Conservation (phyloP, 1,140 invertebrate species). For the Drosophila asahinai region DNA sequence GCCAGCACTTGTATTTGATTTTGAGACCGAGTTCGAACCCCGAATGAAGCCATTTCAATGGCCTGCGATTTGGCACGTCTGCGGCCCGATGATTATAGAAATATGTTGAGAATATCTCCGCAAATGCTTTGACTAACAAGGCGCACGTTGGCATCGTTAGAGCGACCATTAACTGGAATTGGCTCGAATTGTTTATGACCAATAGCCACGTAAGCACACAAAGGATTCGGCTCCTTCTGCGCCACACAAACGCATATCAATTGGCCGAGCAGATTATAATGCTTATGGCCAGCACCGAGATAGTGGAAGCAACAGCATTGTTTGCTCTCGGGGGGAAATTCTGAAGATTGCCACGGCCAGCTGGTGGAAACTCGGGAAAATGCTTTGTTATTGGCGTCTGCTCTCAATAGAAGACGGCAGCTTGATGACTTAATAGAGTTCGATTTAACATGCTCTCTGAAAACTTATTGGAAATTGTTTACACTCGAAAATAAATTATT, state of each 20-base stretch:
- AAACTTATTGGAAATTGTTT: not conserved
- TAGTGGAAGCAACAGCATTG: conserved; percentile 17
- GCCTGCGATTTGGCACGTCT: conserved; percentile 42
- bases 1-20: conserved; percentile 24
- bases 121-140: conserved; percentile 42
- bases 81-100: conserved; percentile 39
- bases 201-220: conserved; percentile 18
- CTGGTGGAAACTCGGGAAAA: conserved; percentile 12
- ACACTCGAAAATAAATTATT: not conserved
- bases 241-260: conserved; percentile 17
- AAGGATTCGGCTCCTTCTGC: conserved; percentile 21
- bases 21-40: not conserved
- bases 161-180: conserved; percentile 45
- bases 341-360: conserved; percentile 6
- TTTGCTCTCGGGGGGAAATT: conserved; percentile 3
- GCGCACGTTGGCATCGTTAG: conserved; percentile 49
- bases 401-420: not conserved
- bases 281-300: conserved; percentile 9
- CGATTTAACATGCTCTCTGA: not conserved
- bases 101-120: conserved; percentile 40
- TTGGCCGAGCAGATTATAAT: conserved; percentile 31
- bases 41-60: conserved; percentile 27
- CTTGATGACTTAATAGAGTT: conserved; percentile 10
- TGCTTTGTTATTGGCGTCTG: not conserved
- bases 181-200: conserved; percentile 47